A percentile compares a stretch with the other conserved stretches of the same genome.
Conservation (phyloP, 1,140 invertebrate species). For the Eupeodes corollae region DNA sequence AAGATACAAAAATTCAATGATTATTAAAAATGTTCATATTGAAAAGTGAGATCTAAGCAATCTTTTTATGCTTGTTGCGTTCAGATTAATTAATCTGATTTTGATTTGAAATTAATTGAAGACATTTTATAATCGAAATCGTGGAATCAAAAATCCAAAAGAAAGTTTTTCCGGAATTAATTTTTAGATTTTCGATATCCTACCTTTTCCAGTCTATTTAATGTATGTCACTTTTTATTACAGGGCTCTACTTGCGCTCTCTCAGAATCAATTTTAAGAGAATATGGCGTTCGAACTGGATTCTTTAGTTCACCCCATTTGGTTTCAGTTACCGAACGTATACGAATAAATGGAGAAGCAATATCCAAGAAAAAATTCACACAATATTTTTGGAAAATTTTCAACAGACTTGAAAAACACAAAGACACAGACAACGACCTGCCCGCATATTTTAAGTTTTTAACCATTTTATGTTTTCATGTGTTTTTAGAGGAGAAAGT, state of each 20-base stretch:
- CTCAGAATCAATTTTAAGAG: constrained; percentile 76
- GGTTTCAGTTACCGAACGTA: constrained; percentile 81
- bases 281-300: constrained; percentile 80
- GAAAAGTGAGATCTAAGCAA: no score
- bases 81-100: no score
- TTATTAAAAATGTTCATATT: no score
- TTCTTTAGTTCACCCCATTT: constrained; percentile 96
- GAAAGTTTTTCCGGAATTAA: no score
- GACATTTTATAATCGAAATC: no score
- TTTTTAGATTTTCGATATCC: no score
- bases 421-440: constrained; percentile 57
- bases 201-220: no score
- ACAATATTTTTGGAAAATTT: constrained; percentile 74
- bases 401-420: constrained; percentile 45
- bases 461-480: constrained; percentile 85
- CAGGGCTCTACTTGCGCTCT: constrained; percentile 87
- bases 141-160: no score
- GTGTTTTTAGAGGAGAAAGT: constrained; percentile 78
- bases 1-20: no score
- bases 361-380: constrained; percentile 65
- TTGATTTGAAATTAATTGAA: no score
- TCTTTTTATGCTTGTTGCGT: no score
- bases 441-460: constrained; percentile 90
- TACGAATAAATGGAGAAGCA: constrained; percentile 75
- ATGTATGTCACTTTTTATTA: constrained; percentile 2